Evolutionary conservation across 2,113 vertebrate species (phyloP).

Genomic region (Sterrhoptilus dennistouni): DNA sequence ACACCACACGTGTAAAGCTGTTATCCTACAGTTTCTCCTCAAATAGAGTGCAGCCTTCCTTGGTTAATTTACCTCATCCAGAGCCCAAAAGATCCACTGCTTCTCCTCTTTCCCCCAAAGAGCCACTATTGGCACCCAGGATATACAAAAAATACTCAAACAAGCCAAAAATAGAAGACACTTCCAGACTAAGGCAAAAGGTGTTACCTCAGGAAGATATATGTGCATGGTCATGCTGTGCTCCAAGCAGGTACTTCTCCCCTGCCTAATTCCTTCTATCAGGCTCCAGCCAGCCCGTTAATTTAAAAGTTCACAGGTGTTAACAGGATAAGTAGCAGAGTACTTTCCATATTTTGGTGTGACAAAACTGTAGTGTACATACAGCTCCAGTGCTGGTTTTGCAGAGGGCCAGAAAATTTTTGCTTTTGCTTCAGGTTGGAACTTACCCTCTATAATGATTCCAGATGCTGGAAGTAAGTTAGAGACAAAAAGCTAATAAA

Average conservation of each 20-base stretch:
- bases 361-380: neutral
- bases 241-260: neutral
- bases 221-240: fast-evolving
- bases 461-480: neutral
- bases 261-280: neutral
- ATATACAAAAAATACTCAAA: neutral
- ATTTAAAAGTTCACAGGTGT: neutral
- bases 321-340: neutral
- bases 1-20: neutral
- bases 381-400: neutral
- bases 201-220: neutral
- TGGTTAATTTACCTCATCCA: neutral
- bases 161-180: neutral
- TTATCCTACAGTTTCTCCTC: neutral
- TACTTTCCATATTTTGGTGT: neutral
- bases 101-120: neutral
- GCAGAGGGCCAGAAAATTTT: neutral
- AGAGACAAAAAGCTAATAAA: neutral
- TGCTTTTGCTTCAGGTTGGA: neutral
- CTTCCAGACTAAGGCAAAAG: neutral
- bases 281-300: neutral
- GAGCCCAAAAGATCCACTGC: neutral
- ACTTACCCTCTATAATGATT: neutral
- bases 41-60: neutral
- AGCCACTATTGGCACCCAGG: neutral